Evolutionary conservation across 2,888 invertebrate genomes (phyloP), one percentile per base, ranked within the genome.

Genomic region (Steinernema hermaphroditum): DNA sequence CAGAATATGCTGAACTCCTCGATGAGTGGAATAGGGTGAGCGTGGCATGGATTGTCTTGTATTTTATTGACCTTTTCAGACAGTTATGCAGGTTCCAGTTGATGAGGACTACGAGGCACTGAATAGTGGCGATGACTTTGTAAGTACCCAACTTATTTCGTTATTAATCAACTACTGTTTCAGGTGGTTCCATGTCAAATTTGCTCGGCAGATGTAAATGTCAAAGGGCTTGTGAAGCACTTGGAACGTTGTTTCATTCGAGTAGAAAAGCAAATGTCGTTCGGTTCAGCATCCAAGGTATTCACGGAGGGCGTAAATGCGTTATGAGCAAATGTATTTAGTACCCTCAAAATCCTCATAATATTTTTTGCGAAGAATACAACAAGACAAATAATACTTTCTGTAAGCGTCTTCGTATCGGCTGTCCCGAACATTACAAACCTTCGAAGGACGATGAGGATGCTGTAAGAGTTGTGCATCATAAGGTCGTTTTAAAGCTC

Each of bases 391-490:
- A 92, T 0, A 89, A 90, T 2, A 96, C 96, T 0, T 98, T 97
- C 86, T 98, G 98, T 88, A 97, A 97, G 88, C 89, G 97, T 71
- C 88, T 98, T 73, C 91, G 94, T 80, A 95, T 97, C 0, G 90
- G 98, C 79, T 98, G 98, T 86, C 96, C 98, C 0, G 98, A 98
- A 86, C 97, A 98, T 88, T 93, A 93, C 83, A 96, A 96, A 87
- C 94, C 94, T 83, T 92, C 93, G 1, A 43, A 74, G 32, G 77
- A 77, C 32, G 71, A 50, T n/a, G 72, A 70, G 9, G 29, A 76
- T 41, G 68, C 71, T 72, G 78, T 77, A 49, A 4, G 43, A 34
- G 4, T 32, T 44, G 6, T 14, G 8, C 34, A 46, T 34, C 29
- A 41, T 16, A 34, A 34, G n/a, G n/a, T n/a, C n/a, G 16, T 34